A percentile compares a stretch with the other conserved stretches of the same genome.
phyloP scores from a whole-genome alignment of 2,113 vertebrate genomes.

The Lagopus muta region DNA sequence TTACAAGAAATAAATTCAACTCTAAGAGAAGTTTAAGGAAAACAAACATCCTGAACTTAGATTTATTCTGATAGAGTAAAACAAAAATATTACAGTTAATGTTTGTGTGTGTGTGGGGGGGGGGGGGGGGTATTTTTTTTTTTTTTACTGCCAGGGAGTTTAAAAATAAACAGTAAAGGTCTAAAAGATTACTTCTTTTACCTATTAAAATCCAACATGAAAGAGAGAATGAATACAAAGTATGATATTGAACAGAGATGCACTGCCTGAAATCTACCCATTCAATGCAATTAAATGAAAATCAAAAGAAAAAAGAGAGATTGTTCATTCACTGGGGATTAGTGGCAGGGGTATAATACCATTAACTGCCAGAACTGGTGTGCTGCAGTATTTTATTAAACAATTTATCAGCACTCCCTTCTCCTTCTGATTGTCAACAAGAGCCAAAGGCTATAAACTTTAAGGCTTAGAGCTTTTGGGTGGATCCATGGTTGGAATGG shows the following conservation, averaged over 20 bases:
- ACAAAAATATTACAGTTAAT: not conserved
- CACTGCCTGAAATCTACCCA: not conserved
- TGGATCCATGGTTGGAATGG: not conserved
- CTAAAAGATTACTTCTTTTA: not conserved
- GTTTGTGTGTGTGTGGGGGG: no score
- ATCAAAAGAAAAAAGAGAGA: not conserved
- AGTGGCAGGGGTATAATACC: not conserved
- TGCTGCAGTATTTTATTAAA: not conserved
- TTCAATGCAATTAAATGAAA: not conserved
- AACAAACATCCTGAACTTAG: not conserved
- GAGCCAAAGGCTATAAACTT: constrained; percentile 32
- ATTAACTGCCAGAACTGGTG: not conserved
- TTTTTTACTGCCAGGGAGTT: not conserved
- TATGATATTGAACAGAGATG: not conserved
- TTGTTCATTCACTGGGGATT: not conserved
- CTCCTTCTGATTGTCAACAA: not conserved
- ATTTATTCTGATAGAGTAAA: not conserved
- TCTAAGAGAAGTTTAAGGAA: not conserved
- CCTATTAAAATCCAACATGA: not conserved
- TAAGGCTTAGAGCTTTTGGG: not conserved
- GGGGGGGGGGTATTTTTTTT: not conserved
- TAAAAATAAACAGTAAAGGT: not conserved
- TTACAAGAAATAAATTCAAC: not conserved
- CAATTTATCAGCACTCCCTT: not conserved
- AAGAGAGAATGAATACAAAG: not conserved